phyloP scores from a whole-genome alignment of 2,888 invertebrate genomes.

The Tetranychus piercei region DNA sequence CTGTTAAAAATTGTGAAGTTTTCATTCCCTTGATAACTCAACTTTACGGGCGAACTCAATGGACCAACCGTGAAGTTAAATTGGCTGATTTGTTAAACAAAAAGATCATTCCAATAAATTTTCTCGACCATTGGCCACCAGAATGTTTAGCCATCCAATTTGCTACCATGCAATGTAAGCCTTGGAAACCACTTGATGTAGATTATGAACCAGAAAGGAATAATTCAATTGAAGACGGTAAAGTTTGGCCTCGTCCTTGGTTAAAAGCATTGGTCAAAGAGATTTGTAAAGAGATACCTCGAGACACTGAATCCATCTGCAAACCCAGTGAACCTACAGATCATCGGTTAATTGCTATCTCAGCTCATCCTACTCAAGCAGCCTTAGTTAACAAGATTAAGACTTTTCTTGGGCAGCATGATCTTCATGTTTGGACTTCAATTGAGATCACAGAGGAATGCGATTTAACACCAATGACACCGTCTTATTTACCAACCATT shows the following conservation, averaged over 20 bases:
- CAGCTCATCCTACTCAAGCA: slow-evolving; percentile 30
- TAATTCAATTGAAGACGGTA: background rate
- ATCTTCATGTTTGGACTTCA: slow-evolving; percentile 19
- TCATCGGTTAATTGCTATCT: slow-evolving; percentile 30
- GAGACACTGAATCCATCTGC: background rate
- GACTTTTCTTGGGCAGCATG: slow-evolving; percentile 2
- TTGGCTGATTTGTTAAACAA: slow-evolving; percentile 34
- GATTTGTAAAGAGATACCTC: slow-evolving; percentile 2
- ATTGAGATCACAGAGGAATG: slow-evolving; percentile 11
- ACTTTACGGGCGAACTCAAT: slow-evolving; percentile 33
- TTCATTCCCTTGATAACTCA: slow-evolving; percentile 34
- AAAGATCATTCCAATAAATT: slow-evolving; percentile 33
- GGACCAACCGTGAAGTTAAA: slow-evolving; percentile 36
- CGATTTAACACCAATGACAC: slow-evolving; percentile 8
- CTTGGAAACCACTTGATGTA: slow-evolving; percentile 18
- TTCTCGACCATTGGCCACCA: slow-evolving; percentile 33
- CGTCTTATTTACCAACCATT: slow-evolving; percentile 17
- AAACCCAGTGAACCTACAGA: slow-evolving; percentile 3
- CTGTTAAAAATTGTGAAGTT: slow-evolving; percentile 33
- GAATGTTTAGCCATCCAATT: slow-evolving; percentile 34
- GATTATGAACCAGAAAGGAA: background rate
- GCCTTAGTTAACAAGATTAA: slow-evolving; percentile 16
- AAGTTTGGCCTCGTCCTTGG: slow-evolving; percentile 11
- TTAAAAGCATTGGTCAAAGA: slow-evolving; percentile 11
- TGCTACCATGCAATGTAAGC: slow-evolving; percentile 34